Conservation (phyloP, 2,797 vertebrate species). For the Alca torda region DNA sequence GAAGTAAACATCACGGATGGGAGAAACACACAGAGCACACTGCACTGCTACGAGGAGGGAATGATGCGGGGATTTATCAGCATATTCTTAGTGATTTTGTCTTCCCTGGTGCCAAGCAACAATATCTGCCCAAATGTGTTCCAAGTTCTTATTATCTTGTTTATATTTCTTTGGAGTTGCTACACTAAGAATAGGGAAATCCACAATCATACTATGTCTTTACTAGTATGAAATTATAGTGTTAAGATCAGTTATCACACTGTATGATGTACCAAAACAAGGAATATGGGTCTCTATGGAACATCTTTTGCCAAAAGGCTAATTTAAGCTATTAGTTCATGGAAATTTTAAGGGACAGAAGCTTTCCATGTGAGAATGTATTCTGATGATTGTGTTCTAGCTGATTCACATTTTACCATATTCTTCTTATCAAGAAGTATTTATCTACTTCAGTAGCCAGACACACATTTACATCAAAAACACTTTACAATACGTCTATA, state of each 20-base stretch:
- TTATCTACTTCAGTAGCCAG: not conserved
- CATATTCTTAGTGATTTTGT: not conserved
- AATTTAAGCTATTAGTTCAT: not conserved
- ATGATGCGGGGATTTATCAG: slow-evolving; percentile 12
- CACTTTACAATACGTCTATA: not conserved
- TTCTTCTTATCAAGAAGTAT: not conserved
- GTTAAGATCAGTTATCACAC: not conserved
- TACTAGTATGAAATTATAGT: not conserved
- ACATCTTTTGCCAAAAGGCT: not conserved
- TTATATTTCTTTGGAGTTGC: not conserved
- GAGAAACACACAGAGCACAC: not conserved
- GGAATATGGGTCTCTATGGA: not conserved
- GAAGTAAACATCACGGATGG: slow-evolving; percentile 10
- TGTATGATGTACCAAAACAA: not conserved
- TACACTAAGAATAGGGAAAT: not conserved
- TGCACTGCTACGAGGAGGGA: not conserved
- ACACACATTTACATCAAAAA: not conserved
- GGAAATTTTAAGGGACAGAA: not conserved
- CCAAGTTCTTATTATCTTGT: not conserved
- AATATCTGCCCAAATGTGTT: not conserved
- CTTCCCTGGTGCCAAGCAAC: not conserved
- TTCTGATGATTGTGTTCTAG: not conserved
- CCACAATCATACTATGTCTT: not conserved
- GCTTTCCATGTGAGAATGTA: not conserved
- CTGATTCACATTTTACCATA: not conserved